Percentiles rank a stretch among this genome's conserved stretches.
Conservation (phyloP, 1,140 invertebrate genomes). For the Zeugodacus cucurbitae region DNA sequence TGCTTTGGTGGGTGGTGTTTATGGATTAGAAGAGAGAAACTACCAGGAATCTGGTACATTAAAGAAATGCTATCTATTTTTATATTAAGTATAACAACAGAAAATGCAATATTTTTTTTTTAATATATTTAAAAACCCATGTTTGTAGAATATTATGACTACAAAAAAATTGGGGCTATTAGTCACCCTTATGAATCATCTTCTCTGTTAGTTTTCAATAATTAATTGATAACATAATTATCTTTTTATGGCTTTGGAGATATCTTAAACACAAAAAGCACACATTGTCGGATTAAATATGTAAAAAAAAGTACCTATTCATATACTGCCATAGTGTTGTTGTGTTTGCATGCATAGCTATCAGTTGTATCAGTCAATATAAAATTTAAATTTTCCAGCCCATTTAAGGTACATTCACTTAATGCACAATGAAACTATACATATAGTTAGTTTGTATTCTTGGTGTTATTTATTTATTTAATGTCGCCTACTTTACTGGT, state of each 20-base stretch:
- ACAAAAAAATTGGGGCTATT: neutral
- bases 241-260: neutral
- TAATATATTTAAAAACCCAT: no score
- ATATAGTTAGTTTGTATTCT: neutral
- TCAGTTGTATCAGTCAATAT: neutral
- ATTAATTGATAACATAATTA: constrained; percentile 7
- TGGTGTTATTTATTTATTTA: neutral
- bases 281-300: neutral
- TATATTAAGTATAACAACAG: no score
- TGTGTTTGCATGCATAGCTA: neutral
- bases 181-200: neutral
- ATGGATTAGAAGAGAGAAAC: neutral
- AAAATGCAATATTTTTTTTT: no score
- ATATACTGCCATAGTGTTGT: neutral
- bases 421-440: neutral
- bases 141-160: no score
- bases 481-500: neutral
- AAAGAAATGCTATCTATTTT: no score
- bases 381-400: neutral
- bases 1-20: neutral
- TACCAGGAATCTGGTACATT: no score
- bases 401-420: constrained; percentile 1
- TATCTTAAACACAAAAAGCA: neutral
- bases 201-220: neutral
- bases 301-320: neutral